Percentiles rank a stretch among this genome's conserved stretches.
These are phyloP conservation scores for Parnassius orleans DNA, from an alignment of 2,888 invertebrate genomes.

Conservation along the genomic window DNA sequence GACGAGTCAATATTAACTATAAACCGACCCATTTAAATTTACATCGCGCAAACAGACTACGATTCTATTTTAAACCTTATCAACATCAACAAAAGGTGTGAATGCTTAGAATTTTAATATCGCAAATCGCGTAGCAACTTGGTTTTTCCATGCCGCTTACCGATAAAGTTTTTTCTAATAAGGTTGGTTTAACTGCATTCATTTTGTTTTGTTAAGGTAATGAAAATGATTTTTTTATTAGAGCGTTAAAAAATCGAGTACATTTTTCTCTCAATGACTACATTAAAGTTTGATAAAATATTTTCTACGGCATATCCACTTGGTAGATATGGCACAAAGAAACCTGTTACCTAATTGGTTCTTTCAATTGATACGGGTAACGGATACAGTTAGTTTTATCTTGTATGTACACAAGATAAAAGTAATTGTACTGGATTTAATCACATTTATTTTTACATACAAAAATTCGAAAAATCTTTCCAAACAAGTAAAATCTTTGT, in stretches of 20 bases:
- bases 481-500: too few relatives aligned
- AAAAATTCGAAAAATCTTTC: too few relatives aligned
- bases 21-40: slow-evolving; percentile 48
- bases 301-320: too few relatives aligned
- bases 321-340: too few relatives aligned
- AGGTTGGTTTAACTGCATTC: slow-evolving; percentile 47
- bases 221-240: slow-evolving; percentile 28
- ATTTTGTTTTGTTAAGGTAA: slow-evolving; percentile 37
- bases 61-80: slow-evolving; percentile 30
- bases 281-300: not conserved
- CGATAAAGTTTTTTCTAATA: slow-evolving; percentile 76
- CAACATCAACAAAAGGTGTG: not conserved
- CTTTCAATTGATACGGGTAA: too few relatives aligned
- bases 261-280: slow-evolving; percentile 8
- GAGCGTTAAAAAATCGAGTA: slow-evolving; percentile 11
- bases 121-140: slow-evolving; percentile 26
- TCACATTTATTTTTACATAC: too few relatives aligned
- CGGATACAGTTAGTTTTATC: too few relatives aligned
- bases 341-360: too few relatives aligned
- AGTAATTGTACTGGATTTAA: too few relatives aligned
- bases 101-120: slow-evolving; percentile 21
- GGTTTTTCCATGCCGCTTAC: slow-evolving; percentile 45
- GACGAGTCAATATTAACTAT: slow-evolving; percentile 78
- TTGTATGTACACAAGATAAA: too few relatives aligned
- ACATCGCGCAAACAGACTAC: slow-evolving; percentile 24